Percentiles rank a stretch among this genome's conserved stretches.
Conservation (phyloP, 1,140 invertebrate species). For the Saccostrea echinata region DNA sequence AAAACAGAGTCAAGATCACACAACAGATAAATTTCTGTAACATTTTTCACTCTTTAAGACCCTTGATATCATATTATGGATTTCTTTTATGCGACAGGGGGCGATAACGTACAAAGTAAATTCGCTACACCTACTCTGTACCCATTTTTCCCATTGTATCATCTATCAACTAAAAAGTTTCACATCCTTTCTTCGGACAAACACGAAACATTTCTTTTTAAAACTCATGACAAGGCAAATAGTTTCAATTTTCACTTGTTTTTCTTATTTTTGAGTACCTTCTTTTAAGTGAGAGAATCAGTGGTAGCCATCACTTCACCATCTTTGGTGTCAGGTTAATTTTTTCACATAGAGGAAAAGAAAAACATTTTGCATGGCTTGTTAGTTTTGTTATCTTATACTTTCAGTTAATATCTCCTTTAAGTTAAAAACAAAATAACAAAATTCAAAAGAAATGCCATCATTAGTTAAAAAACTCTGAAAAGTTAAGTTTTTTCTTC, state of each 20-base stretch:
- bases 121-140: slow-evolving; percentile 10
- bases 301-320: slow-evolving; percentile 10
- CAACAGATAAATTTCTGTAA: slow-evolving; percentile 38
- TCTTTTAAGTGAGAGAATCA: not conserved
- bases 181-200: slow-evolving; percentile 14
- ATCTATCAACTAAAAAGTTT: not conserved
- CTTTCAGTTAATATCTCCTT: slow-evolving; percentile 19
- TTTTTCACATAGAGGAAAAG: not conserved
- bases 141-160: slow-evolving; percentile 13
- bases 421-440: not conserved
- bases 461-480: not conserved
- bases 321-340: not conserved
- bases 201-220: slow-evolving; percentile 1
- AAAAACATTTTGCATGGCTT: not conserved
- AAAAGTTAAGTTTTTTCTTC: not conserved
- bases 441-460: slow-evolving; percentile 13
- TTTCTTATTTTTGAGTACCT: not conserved
- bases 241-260: slow-evolving; percentile 39
- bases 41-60: slow-evolving; percentile 42
- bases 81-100: slow-evolving; percentile 10
- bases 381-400: slow-evolving; percentile 14
- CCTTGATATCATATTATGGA: not conserved
- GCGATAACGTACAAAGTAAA: not conserved
- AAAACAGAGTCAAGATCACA: slow-evolving; percentile 4
- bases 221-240: slow-evolving; percentile 9